These are phyloP conservation scores for Argynnis bischoffii DNA, from an alignment of 2,888 invertebrate genomes.

Conservation along the genomic window DNA sequence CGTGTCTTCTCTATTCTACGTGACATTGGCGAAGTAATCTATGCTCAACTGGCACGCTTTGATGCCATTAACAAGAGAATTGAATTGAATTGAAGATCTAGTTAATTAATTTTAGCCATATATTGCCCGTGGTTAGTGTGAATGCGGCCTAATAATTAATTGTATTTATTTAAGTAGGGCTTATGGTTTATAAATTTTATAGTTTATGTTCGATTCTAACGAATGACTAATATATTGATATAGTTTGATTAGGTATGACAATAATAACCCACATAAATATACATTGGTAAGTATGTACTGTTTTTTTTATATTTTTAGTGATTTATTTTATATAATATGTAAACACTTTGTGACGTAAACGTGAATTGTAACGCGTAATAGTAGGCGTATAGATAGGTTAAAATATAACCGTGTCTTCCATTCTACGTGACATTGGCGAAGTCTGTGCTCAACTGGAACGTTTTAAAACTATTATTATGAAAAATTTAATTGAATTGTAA, in stretches of 20 bases:
- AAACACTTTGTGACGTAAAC: conserved; percentile 9
- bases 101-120: neutral
- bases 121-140: neutral
- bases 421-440: no score
- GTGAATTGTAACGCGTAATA: neutral
- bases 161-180: neutral
- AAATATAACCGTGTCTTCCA: no score
- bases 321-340: neutral
- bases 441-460: no score
- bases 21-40: no score
- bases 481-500: no score
- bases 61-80: no score
- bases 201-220: neutral
- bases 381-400: no score
- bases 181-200: conserved; percentile 1
- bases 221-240: neutral
- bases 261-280: conserved; percentile 19
- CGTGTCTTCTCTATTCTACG: no score
- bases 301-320: neutral
- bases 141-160: neutral
- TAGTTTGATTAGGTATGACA: neutral
- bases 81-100: no score
- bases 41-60: no score
- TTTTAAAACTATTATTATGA: no score
- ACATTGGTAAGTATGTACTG: conserved; percentile 8